Conservation (phyloP, 2,113 vertebrate genomes). For the Rostratula benghalensis region DNA sequence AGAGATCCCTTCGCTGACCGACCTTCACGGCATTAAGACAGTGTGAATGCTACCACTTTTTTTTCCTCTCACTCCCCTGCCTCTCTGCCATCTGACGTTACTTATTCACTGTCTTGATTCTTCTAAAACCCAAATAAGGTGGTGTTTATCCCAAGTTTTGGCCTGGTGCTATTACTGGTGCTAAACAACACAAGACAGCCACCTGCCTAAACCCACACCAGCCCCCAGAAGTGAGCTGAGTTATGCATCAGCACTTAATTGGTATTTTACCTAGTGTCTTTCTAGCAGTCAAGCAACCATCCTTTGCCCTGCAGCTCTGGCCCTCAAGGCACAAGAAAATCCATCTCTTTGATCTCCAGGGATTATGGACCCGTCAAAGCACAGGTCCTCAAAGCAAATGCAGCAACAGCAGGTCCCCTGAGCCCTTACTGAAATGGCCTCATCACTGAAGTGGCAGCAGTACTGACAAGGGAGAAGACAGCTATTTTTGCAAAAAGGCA, state of each 20-base stretch:
- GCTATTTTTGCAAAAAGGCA: neutral
- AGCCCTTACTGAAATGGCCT: neutral
- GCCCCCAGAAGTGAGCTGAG: neutral
- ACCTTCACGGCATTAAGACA: neutral
- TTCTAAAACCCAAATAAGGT: neutral
- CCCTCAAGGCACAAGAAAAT: neutral
- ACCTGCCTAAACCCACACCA: neutral
- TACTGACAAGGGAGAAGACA: neutral
- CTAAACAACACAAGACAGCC: neutral
- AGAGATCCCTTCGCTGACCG: rapidly evolving
- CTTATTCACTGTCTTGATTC: neutral
- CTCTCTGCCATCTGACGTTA: neutral
- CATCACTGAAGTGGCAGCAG: neutral
- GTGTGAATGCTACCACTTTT: rapidly evolving
- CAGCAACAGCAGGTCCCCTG: neutral
- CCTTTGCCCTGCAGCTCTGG: neutral
- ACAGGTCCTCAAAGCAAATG: neutral
- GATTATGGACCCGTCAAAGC: neutral
- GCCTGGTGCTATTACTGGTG: neutral
- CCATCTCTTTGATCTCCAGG: rapidly evolving
- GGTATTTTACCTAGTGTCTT: neutral
- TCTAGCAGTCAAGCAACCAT: neutral
- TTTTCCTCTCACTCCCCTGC: neutral
- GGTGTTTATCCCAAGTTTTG: neutral
- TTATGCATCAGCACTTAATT: neutral